Evolutionary conservation across 2,113 vertebrate species (phyloP).

Genomic region (Chionis minor): DNA sequence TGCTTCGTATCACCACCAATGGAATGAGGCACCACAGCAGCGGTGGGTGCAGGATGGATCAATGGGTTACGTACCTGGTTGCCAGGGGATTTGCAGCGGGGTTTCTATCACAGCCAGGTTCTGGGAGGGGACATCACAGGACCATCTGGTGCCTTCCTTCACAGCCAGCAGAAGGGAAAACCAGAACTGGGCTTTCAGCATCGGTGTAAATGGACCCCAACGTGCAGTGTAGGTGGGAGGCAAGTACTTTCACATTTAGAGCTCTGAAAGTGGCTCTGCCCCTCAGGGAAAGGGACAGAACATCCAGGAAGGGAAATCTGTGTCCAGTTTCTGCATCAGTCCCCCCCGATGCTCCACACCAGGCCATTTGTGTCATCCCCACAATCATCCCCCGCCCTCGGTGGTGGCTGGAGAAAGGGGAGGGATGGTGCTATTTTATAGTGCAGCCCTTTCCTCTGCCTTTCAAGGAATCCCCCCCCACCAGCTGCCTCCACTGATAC

Average conservation of each 20-base stretch:
- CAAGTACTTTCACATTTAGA: fast-evolving
- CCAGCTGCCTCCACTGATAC: not conserved
- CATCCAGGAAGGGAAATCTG: not conserved
- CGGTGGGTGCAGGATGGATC: not conserved
- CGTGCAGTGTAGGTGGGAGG: not conserved
- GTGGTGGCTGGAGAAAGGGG: not conserved
- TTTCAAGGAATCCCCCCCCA: not conserved
- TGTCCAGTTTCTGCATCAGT: not conserved
- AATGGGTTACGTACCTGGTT: fast-evolving
- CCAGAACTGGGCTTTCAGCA: not conserved
- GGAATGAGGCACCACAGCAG: not conserved
- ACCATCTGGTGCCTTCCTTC: not conserved
- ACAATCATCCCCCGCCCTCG: not conserved
- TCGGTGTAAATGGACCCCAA: fast-evolving
- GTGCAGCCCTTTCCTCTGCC: not conserved
- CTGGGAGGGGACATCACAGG: not conserved
- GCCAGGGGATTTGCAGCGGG: not conserved
- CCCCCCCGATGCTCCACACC: not conserved
- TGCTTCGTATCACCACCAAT: fast-evolving
- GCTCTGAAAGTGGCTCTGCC: not conserved
- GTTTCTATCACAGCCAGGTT: not conserved
- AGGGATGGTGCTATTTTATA: not conserved
- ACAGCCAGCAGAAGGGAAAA: not conserved
- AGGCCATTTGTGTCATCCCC: not conserved
- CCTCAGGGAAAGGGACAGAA: not conserved